These are phyloP conservation scores for Colaptes auratus DNA, from an alignment of 2,113 vertebrate species.

Conservation along the genomic window DNA sequence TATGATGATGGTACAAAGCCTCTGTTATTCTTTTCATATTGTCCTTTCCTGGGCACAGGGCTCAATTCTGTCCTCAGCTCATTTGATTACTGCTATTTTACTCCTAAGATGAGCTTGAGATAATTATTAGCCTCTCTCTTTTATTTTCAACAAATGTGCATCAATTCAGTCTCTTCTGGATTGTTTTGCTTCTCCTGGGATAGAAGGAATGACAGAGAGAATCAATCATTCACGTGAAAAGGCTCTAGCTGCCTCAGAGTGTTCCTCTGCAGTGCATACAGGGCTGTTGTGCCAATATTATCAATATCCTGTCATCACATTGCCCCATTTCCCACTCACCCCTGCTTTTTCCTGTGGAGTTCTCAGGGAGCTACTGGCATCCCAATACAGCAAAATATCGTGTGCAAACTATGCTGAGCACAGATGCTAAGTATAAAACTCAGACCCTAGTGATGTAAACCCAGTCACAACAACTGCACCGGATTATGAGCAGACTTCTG, in stretches of 20 bases:
- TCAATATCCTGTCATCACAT: rapidly evolving
- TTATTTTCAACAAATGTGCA: not conserved
- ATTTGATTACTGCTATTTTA: conserved; percentile 34
- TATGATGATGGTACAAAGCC: not conserved
- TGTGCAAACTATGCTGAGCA: not conserved
- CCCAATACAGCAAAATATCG: not conserved
- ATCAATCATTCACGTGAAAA: not conserved
- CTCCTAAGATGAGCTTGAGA: not conserved
- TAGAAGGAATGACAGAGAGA: not conserved
- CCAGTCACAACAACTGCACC: rapidly evolving
- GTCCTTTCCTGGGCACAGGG: not conserved
- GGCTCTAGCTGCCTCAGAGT: not conserved
- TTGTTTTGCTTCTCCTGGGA: not conserved
- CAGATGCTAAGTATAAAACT: not conserved
- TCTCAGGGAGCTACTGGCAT: not conserved
- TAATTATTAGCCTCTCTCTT: conserved; percentile 2
- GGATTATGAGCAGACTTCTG: not conserved
- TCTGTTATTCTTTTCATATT: not conserved
- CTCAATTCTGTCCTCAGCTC: not conserved
- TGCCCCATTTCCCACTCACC: not conserved
- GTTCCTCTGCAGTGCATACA: not conserved
- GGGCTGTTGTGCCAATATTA: not conserved
- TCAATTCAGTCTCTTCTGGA: not conserved
- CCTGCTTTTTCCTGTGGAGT: not conserved
- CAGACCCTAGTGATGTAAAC: not conserved